These are phyloP conservation scores for Alloplasta piceator DNA, from an alignment of 2,888 invertebrate genomes.

Conservation along the genomic window DNA sequence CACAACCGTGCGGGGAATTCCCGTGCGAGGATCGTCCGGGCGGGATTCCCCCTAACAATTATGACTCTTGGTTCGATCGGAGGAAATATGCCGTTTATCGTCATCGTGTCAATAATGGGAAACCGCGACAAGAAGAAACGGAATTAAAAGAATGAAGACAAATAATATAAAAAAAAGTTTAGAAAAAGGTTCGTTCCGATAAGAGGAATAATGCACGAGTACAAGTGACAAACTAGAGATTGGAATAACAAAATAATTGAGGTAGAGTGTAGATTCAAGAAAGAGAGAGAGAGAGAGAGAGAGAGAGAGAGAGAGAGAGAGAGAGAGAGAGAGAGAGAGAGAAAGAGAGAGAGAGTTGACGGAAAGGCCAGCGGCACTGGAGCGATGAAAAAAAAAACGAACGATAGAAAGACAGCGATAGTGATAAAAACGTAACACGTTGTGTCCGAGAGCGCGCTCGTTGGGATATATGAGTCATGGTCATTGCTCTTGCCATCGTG, in stretches of 20 bases:
- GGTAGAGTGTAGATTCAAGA: neutral
- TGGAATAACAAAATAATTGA: neutral
- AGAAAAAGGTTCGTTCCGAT: neutral
- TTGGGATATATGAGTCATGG: slow-evolving; percentile 70
- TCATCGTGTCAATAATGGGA: no score
- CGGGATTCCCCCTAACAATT: no score
- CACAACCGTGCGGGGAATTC: no score
- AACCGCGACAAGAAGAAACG: no score
- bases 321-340: neutral
- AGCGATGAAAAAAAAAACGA: slow-evolving; percentile 39
- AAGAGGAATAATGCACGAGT: neutral
- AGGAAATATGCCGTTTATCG: no score
- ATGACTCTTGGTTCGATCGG: no score
- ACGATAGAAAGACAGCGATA: slow-evolving; percentile 23
- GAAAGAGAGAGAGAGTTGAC: slow-evolving; percentile 11
- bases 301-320: slow-evolving; percentile 3
- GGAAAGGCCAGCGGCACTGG: slow-evolving; percentile 55
- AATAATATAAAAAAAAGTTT: neutral
- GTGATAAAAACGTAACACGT: slow-evolving; percentile 39
- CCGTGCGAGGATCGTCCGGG: no score
- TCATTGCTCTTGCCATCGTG: slow-evolving; percentile 67
- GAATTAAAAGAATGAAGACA: no score
- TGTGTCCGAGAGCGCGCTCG: slow-evolving; percentile 50
- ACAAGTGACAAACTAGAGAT: neutral
- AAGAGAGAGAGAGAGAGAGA: neutral